phyloP scores from a whole-genome alignment of 2,113 vertebrate species.

The Pelvicachromis taeniatus region DNA sequence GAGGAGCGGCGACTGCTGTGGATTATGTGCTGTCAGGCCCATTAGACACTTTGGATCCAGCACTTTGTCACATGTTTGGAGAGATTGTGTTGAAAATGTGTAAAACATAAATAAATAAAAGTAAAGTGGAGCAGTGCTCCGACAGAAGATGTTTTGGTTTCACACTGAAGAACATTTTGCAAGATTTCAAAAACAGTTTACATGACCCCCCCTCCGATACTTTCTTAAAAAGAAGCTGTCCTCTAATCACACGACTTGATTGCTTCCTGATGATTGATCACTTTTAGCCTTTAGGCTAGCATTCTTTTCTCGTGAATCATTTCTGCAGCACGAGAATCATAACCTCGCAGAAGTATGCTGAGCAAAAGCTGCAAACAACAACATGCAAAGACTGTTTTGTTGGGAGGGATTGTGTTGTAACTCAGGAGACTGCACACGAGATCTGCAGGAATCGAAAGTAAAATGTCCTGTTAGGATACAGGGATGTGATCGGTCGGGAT shows the following conservation, averaged over 20 bases:
- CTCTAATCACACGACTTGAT: background rate
- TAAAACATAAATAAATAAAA: background rate
- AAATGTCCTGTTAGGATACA: background rate
- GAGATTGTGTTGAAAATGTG: background rate
- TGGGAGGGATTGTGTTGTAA: background rate
- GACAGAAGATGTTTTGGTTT: background rate
- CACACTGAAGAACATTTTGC: background rate
- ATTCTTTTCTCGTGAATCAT: background rate
- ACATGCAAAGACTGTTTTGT: background rate
- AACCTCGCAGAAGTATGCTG: background rate
- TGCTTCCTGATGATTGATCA: background rate
- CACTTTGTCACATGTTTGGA: background rate
- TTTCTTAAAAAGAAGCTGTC: background rate
- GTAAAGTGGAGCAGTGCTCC: background rate
- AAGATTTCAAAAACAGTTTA: background rate
- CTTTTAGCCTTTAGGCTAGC: background rate
- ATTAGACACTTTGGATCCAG: background rate
- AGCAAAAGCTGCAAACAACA: background rate
- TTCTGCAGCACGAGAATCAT: background rate
- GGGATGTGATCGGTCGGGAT: background rate
- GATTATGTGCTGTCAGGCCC: rapidly evolving
- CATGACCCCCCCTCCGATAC: rapidly evolving
- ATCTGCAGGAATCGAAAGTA: background rate
- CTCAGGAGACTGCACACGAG: background rate
- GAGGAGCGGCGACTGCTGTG: background rate